A percentile compares a stretch with the other conserved stretches of the same genome.
phyloP scores from a whole-genome alignment of 2,888 invertebrate species.

The Chaetogeoica ovagalla region DNA sequence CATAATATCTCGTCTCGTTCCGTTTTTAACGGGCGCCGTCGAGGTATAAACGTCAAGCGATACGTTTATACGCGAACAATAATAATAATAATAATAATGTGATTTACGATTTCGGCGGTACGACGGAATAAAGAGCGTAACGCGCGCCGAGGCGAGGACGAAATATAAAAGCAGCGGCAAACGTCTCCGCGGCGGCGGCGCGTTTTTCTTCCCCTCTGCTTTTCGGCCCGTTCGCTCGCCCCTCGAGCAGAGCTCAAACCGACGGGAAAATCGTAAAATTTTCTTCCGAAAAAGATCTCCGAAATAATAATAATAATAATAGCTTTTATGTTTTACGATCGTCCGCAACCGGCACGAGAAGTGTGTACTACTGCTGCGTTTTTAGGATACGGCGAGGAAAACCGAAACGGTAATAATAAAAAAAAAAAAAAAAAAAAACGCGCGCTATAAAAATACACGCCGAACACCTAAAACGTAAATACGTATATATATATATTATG shows the following conservation, averaged over 20 bases:
- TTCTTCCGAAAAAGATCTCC: constrained; percentile 36
- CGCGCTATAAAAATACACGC: no score
- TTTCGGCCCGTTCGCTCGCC: not conserved
- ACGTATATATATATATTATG: no score
- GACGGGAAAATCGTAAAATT: constrained; percentile 48
- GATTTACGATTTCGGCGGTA: constrained; percentile 50
- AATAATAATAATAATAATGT: no score
- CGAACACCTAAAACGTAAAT: no score
- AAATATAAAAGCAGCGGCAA: constrained; percentile 41
- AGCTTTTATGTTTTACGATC: constrained; percentile 49
- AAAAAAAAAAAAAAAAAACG: no score
- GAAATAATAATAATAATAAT: no score
- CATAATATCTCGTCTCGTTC: no score
- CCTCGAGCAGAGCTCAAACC: not conserved
- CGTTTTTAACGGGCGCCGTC: no score
- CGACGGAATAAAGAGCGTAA: not conserved
- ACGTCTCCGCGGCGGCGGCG: not conserved
- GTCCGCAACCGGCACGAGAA: not conserved
- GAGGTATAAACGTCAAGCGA: no score
- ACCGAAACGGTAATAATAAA: no score
- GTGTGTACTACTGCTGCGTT: not conserved
- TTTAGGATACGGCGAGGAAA: no score
- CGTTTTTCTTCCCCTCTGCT: no score
- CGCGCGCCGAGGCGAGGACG: constrained; percentile 5
- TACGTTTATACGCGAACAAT: constrained; percentile 48